These are phyloP conservation scores for Megaceryle alcyon DNA, from an alignment of 2,797 vertebrate genomes.

Conservation along the genomic window DNA sequence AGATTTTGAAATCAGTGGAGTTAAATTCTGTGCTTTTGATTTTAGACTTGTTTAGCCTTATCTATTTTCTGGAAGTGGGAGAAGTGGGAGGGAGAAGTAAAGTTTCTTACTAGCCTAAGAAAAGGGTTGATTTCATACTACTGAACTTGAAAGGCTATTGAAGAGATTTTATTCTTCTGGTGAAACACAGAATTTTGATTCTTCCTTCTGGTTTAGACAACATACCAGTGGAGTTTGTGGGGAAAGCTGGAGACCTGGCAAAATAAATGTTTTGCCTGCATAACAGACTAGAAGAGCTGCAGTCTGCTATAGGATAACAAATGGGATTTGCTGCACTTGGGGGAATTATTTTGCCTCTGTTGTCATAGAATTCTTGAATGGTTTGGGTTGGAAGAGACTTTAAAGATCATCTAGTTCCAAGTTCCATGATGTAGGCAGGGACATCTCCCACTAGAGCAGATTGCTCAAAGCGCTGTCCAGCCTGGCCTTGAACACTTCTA, in stretches of 20 bases:
- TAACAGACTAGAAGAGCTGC: neutral
- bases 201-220: neutral
- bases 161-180: neutral
- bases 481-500: too few species aligned
- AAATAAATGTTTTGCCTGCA: neutral
- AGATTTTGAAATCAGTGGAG: neutral
- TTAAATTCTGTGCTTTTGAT: neutral
- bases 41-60: neutral
- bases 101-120: neutral
- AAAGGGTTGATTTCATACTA: neutral
- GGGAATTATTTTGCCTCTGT: neutral
- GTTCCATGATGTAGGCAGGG: too few species aligned
- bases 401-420: too few species aligned
- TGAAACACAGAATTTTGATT: neutral
- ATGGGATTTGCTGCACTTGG: neutral
- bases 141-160: neutral
- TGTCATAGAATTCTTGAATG: neutral
- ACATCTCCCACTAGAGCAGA: too few species aligned
- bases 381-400: too few species aligned
- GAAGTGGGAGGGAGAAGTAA: neutral
- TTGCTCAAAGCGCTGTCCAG: too few species aligned
- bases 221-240: accelerated
- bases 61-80: neutral
- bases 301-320: neutral
- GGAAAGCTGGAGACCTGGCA: neutral